Base-by-base conservation (phyloP, 1,140 invertebrate genomes). In the Bombus waltoni region DNA sequence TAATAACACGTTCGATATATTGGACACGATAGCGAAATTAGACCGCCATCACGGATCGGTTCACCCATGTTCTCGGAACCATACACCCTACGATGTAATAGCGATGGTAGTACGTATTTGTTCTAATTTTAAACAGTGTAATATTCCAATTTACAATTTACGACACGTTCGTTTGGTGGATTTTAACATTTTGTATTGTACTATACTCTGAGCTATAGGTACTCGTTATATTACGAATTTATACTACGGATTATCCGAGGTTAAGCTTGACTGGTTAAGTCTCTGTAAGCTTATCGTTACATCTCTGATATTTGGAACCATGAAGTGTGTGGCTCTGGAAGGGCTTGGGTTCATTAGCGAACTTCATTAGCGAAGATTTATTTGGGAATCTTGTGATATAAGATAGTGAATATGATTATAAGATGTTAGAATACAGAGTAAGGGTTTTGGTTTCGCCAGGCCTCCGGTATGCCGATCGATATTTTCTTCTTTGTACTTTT, bases 281-380 rank as follows among this genome's bases (percentile, higher is more conserved):
- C 18, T 66, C 15, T 66, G 2, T 3, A 35, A 35, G 32, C 65
- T 8, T 32, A 66, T 32, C 42, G 73, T 35, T 73, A 15, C 1
- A 68, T 68, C 18, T 25, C 22, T 40, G 42, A 40, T 25, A 35
- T 74, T 74, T 53, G n/a, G 38, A 74, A 53, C 15, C 28, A 35
- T 35, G n/a, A 74, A 53, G 22, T 35, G 35, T 18, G 44, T 35
- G 32, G n/a, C 8, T 53, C 22, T 74, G 22, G 42, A 74, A n/a
- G 28, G 44, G 42, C 47, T 40, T 11, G 71, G 28, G n/a, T 74
- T 74, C 73, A 74, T 74, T 74, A 74, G 44, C 32, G 73, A 74
- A 74, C 73, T 74, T 74, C 73, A 74, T 74, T 74, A 74, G 44
- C 13, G 42, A 32, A 47, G 73, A 22, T 74, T 74, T 40, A 53